Evolutionary conservation across 2,797 vertebrate species (phyloP).

Genomic region (Simalia tracyae): DNA sequence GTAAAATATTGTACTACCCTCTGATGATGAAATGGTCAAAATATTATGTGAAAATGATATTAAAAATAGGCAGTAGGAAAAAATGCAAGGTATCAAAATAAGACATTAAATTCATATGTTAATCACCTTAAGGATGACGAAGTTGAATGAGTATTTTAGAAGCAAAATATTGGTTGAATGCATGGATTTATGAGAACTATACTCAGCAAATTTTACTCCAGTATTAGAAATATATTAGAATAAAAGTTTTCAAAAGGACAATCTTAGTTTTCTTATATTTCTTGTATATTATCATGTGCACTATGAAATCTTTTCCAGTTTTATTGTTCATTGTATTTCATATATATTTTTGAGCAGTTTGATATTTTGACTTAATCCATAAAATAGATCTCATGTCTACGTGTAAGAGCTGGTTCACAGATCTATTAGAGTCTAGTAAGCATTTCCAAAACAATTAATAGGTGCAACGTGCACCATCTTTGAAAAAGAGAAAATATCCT

Average conservation of each 20-base stretch:
- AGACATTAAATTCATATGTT: background rate
- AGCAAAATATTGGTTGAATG: conserved; percentile 32
- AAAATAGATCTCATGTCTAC: background rate
- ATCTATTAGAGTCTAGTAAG: background rate
- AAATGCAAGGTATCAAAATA: conserved; percentile 18
- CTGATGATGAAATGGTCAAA: conserved; percentile 2
- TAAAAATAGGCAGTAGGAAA: background rate
- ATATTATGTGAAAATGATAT: conserved; percentile 17
- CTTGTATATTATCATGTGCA: background rate
- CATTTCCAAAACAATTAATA: background rate
- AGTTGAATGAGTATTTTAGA: conserved; percentile 9
- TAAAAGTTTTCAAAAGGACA: background rate
- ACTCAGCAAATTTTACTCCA: conserved; percentile 23
- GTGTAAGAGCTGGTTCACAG: background rate
- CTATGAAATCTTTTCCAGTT: background rate
- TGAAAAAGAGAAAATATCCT: background rate
- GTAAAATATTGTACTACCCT: conserved; percentile 12
- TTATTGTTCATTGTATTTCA: background rate
- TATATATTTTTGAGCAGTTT: background rate
- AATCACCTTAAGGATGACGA: background rate
- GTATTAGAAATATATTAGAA: background rate
- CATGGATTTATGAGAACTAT: conserved; percentile 36
- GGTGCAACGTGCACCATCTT: background rate
- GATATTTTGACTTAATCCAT: background rate
- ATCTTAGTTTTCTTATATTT: background rate